Percentiles rank a stretch among this genome's conserved stretches.
Evolutionary conservation across 2,797 vertebrate genomes (phyloP).

Genomic region (Xenopus petersii): DNA sequence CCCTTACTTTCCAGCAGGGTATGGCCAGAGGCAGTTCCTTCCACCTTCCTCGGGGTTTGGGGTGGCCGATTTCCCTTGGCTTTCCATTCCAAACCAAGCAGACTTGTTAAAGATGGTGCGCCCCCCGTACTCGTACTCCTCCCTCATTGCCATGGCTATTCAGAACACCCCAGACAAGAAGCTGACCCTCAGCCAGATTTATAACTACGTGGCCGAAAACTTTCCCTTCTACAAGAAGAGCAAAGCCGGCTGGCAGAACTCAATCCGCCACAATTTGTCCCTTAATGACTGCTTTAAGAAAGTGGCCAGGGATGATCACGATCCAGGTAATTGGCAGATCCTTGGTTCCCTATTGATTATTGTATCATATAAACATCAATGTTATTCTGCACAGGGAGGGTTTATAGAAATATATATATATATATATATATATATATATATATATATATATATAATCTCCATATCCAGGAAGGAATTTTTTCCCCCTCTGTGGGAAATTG

Average conservation of each 20-base stretch:
- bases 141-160: conserved; percentile 91
- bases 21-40: conserved; percentile 68
- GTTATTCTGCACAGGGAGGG: no score
- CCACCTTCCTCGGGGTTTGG: conserved; percentile 64
- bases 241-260: conserved; percentile 91
- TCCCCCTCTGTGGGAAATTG: no score
- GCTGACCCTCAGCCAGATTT: conserved; percentile 88
- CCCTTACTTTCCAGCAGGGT: conserved; percentile 65
- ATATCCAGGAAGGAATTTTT: no score
- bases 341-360: no score
- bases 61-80: conserved; percentile 75
- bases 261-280: conserved; percentile 89
- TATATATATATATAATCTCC: no score
- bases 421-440: no score
- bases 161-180: conserved; percentile 78
- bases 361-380: no score
- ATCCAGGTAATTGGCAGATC: conserved; percentile 72
- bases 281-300: conserved; percentile 90
- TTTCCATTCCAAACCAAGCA: conserved; percentile 72
- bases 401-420: no score
- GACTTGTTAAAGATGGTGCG: conserved; percentile 79
- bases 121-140: conserved; percentile 89
- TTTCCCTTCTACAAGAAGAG: conserved; percentile 88
- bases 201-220: conserved; percentile 82
- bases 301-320: conserved; percentile 79